A percentile compares a stretch with the other conserved stretches of the same genome.
phyloP scores from a whole-genome alignment of 2,797 vertebrate genomes.

The Betta splendens region DNA sequence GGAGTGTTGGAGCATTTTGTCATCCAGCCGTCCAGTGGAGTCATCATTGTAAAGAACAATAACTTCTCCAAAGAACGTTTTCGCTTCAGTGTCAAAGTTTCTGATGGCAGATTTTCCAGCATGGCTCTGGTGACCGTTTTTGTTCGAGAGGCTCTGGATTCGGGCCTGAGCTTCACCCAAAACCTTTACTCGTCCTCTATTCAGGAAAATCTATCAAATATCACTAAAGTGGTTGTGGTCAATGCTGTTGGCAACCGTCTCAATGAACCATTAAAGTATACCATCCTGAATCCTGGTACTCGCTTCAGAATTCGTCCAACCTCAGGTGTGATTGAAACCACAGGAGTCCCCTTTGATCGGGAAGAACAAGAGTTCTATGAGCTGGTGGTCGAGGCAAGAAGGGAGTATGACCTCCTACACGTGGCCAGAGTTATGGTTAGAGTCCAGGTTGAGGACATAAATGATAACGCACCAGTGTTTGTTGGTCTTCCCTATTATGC shows the following conservation, averaged over 20 bases:
- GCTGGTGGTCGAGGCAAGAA: slow-evolving; percentile 92
- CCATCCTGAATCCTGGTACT: slow-evolving; percentile 91
- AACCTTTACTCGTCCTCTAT: slow-evolving; percentile 90
- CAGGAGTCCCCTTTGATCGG: slow-evolving; percentile 91
- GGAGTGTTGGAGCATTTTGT: slow-evolving; percentile 88
- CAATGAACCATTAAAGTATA: slow-evolving; percentile 94
- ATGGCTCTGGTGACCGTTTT: slow-evolving; percentile 88
- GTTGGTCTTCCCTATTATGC: slow-evolving; percentile 97
- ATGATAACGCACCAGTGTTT: slow-evolving; percentile 93
- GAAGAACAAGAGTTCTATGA: slow-evolving; percentile 95
- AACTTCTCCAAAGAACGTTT: slow-evolving; percentile 93
- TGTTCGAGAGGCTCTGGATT: slow-evolving; percentile 92
- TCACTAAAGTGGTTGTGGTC: slow-evolving; percentile 93
- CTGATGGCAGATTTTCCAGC: slow-evolving; percentile 94
- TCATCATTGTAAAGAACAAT: slow-evolving; percentile 90
- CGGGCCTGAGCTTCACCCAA: slow-evolving; percentile 91
- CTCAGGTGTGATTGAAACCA: slow-evolving; percentile 95
- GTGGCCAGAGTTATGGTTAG: slow-evolving; percentile 92
- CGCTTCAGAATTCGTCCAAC: slow-evolving; percentile 92
- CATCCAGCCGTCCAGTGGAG: slow-evolving; percentile 87
- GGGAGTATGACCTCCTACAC: slow-evolving; percentile 89
- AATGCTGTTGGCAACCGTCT: slow-evolving; percentile 92
- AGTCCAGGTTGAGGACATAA: slow-evolving; percentile 93
- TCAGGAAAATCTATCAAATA: slow-evolving; percentile 90
- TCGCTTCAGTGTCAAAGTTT: slow-evolving; percentile 89